Evolutionary conservation across 2,888 invertebrate species (phyloP).

Genomic region (Hirtodrosophila confusa): DNA sequence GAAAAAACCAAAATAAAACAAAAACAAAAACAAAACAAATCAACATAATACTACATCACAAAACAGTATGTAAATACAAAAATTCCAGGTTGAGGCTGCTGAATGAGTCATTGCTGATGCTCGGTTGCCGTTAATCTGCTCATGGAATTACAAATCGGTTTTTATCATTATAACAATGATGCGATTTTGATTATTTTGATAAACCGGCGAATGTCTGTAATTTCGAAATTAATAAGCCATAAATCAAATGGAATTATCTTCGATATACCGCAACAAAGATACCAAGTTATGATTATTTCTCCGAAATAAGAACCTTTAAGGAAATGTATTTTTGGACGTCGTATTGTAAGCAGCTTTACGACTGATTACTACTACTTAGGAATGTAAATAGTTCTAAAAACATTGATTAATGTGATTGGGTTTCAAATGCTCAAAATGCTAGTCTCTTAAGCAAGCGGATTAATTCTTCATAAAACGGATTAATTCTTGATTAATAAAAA

Average conservation of each 20-base stretch:
- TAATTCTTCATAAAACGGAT: no score
- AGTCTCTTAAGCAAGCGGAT: no score
- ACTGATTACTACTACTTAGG: no score
- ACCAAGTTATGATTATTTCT: no score
- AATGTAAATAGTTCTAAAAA: no score
- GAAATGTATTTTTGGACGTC: no score
- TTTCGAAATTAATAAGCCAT: slow-evolving; percentile 2
- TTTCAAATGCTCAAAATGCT: no score
- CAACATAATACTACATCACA: slow-evolving; percentile 16
- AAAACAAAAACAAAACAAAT: slow-evolving; percentile 35
- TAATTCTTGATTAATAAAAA: no score
- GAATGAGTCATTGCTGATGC: slow-evolving; percentile 45
- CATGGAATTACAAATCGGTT: slow-evolving; percentile 19
- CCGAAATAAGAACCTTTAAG: no score
- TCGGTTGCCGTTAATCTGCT: slow-evolving; percentile 25
- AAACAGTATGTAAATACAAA: slow-evolving; percentile 25
- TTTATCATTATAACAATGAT: slow-evolving; percentile 28
- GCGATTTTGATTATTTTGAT: slow-evolving; percentile 1
- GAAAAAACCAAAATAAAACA: slow-evolving; percentile 20
- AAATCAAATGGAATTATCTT: slow-evolving; percentile 13
- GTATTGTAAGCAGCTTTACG: no score
- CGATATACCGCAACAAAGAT: neutral
- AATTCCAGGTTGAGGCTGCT: slow-evolving; percentile 6
- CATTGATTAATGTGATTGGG: no score
- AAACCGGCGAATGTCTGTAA: neutral